These are phyloP conservation scores for Myotis pilosus DNA, from an alignment of 2,797 vertebrate genomes.

Conservation along the genomic window DNA sequence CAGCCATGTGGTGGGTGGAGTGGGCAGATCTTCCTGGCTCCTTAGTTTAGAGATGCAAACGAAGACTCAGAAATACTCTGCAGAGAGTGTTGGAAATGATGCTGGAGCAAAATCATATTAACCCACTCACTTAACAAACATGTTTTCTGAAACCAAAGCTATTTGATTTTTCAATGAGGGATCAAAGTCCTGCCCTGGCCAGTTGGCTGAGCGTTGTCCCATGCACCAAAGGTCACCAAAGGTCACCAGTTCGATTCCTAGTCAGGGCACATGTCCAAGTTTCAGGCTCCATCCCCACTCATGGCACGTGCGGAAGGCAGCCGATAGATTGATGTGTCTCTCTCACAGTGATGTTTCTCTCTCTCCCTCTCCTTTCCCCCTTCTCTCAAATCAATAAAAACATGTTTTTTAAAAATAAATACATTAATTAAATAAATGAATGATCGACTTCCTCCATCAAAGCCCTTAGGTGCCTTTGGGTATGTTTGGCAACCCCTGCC, in stretches of 20 bases:
- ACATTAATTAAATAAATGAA: constrained; percentile 26
- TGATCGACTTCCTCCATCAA: constrained; percentile 66
- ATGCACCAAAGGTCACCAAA: not conserved
- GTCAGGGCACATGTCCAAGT: not conserved
- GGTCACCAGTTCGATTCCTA: not conserved
- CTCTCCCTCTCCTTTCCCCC: not conserved
- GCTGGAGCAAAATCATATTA: constrained; percentile 59
- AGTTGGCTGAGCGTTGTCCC: not conserved
- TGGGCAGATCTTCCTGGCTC: not conserved
- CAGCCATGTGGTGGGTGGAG: not conserved
- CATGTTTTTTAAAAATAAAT: not conserved
- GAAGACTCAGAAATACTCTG: constrained; percentile 43
- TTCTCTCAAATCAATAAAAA: not conserved
- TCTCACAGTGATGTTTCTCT: not conserved
- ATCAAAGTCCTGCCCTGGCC: constrained; percentile 57
- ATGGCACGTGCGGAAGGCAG: not conserved
- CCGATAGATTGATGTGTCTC: not conserved
- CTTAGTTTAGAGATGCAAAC: constrained; percentile 15
- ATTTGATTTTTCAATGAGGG: constrained; percentile 67
- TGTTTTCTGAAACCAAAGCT: constrained; percentile 66
- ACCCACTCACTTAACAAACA: constrained; percentile 52
- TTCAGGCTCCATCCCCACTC: not conserved
- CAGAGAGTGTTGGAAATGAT: constrained; percentile 57
- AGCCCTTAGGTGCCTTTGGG: constrained; percentile 54
- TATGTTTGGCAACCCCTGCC: constrained; percentile 44